Percentiles rank a stretch among this genome's conserved stretches.
Conservation (phyloP, 2,888 invertebrate species). For the Imbricaverruca yamaguchii region DNA sequence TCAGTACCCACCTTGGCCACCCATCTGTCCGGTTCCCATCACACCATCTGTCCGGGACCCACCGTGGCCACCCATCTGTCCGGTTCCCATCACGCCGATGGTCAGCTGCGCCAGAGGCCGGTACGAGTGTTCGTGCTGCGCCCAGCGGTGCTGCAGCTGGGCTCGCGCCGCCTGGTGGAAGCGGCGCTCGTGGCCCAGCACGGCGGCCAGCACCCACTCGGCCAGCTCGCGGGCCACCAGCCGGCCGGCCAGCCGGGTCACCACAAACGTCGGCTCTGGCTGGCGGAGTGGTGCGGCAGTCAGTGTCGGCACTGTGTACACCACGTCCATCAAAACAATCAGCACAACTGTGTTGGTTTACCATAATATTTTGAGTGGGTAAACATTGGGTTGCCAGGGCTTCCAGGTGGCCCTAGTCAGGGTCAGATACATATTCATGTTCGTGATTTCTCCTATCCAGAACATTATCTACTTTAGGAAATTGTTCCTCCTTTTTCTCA, state of each 20-base stretch:
- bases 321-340: not conserved
- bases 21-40: too few species aligned
- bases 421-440: too few species aligned
- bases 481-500: too few species aligned
- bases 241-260: constrained; percentile 27
- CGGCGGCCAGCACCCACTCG: constrained; percentile 47
- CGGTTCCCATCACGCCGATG: constrained; percentile 50
- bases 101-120: constrained; percentile 45
- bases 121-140: constrained; percentile 33
- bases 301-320: not conserved
- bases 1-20: too few species aligned
- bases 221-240: constrained; percentile 42
- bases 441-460: too few species aligned
- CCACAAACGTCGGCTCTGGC: constrained; percentile 26
- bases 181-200: constrained; percentile 46
- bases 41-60: constrained; percentile 29
- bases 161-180: constrained; percentile 34
- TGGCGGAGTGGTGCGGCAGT: not conserved
- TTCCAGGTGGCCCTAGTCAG: not conserved
- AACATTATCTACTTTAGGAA: too few species aligned
- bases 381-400: not conserved
- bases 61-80: constrained; percentile 49
- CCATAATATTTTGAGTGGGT: too few species aligned
- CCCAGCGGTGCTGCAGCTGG: not conserved
- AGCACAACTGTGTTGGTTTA: not conserved